phyloP scores from a whole-genome alignment of 1,140 invertebrate species.

The Harpegnathos saltator region DNA sequence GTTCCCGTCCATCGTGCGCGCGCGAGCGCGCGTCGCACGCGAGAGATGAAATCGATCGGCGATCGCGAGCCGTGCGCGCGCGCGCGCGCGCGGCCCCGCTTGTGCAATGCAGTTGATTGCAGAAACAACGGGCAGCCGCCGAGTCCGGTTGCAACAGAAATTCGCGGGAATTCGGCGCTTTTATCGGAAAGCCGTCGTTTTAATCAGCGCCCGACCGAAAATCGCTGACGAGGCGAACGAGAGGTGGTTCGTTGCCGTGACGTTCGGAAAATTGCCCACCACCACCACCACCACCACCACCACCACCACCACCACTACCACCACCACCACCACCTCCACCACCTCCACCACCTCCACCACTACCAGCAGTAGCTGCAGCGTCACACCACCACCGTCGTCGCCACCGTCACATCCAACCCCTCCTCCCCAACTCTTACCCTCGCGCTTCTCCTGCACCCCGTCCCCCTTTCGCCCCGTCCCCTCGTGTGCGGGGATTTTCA shows the following conservation, averaged over 20 bases:
- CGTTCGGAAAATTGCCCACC: constrained; percentile 68
- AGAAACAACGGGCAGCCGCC: constrained; percentile 64
- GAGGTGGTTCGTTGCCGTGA: constrained; percentile 65
- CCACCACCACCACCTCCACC: too few species aligned
- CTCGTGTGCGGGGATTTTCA: constrained; percentile 69
- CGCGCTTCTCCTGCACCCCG: not conserved
- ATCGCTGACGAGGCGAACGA: constrained; percentile 70
- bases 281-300: not conserved
- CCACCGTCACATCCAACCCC: constrained; percentile 4
- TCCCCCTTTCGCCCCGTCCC: not conserved
- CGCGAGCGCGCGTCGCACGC: not conserved
- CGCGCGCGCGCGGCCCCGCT: constrained; percentile 33
- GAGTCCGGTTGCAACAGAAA: constrained; percentile 64
- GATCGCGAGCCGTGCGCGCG: too few species aligned
- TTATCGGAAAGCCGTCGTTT: constrained; percentile 73
- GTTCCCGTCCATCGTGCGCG: not conserved
- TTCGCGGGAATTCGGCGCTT: constrained; percentile 69
- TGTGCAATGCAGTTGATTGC: constrained; percentile 70
- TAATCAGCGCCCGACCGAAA: constrained; percentile 74
- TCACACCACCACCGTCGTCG: too few species aligned
- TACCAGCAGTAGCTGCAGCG: too few species aligned
- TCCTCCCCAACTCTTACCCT: constrained; percentile 3
- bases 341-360: too few species aligned
- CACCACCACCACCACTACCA: too few species aligned
- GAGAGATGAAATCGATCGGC: constrained; percentile 67